Conservation (phyloP, 2,113 vertebrate genomes). For the Amia ocellicauda region DNA sequence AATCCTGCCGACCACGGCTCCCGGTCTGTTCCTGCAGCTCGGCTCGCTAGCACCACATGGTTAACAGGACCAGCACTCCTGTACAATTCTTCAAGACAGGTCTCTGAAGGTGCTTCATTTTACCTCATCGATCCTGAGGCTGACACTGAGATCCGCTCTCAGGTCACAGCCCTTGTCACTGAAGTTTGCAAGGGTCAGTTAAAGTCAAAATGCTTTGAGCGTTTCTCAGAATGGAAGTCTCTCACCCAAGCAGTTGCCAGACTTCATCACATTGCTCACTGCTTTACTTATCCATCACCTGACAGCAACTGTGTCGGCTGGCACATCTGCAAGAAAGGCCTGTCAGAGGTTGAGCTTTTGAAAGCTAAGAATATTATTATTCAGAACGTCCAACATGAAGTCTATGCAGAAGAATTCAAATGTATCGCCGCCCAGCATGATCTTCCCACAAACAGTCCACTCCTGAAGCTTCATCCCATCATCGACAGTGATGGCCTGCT, state of each 20-base stretch:
- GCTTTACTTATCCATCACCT: not conserved
- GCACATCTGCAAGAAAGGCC: slow-evolving; percentile 2
- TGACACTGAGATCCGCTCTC: not conserved
- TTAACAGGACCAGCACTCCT: not conserved
- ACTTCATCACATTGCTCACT: not conserved
- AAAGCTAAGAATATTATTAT: not conserved
- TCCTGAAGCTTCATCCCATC: not conserved
- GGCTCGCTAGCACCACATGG: not conserved
- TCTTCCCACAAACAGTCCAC: not conserved
- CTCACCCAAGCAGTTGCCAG: no score
- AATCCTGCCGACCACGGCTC: no score
- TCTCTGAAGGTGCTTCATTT: not conserved
- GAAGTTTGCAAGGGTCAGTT: not conserved
- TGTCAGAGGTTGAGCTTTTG: not conserved
- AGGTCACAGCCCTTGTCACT: not conserved
- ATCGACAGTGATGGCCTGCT: not conserved
- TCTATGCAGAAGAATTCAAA: not conserved
- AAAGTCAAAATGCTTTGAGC: no score
- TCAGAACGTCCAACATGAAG: not conserved
- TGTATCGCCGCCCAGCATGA: not conserved
- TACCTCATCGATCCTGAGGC: not conserved
- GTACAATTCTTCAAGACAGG: not conserved
- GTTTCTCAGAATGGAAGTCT: no score
- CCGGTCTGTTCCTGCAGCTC: no score
- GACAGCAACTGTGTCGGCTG: not conserved